Evolutionary conservation across 2,113 vertebrate genomes (phyloP), one percentile per base, ranked within the genome.

Genomic region (Scolopax mira): DNA sequence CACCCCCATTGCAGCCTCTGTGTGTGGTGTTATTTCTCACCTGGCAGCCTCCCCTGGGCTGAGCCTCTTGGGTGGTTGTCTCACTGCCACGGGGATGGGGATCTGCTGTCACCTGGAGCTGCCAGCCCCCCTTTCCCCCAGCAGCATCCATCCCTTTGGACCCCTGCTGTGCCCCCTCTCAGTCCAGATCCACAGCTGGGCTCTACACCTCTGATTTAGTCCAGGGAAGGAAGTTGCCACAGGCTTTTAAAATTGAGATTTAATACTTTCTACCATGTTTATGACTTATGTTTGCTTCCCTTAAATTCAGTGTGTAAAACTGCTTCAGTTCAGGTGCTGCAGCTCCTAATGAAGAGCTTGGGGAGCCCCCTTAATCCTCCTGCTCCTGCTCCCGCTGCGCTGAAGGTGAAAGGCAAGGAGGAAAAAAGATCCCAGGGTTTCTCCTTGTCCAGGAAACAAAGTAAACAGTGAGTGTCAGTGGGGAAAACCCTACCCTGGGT

Each of bases 81-180:
- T 48, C 60, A 41, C 48, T 33, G 64, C 51, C 42, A 5, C 55
- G 18, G 72, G 35, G 39, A 8, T 0, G 0, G 46, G 79, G 51
- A 31, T 52, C n/a, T 30, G 14, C 22, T 27, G 51, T 23, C 27
- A 6, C 4, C 64, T 49, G 54, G 58, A 67, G 67, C 4, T 0
- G 1, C 2, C 64, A 51, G 28, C 31, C 55, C 60, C 55, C 3
- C 0, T 18, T 67, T 60, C 39, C 79, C 0, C 0, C 5, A 44
- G 54, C 44, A 42, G 77, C 60, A 27, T 70, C 58, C 0, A 0
- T 52, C 55, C 51, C 62, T 37, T 69, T 1, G 1, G 21, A 2
- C 2, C 54, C 35, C 48, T 3, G 10, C 54, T 64, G 27, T 0
- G 1, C 64, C 52, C 1, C 2, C 46, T 44, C 39, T 27, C 46